phyloP scores from a whole-genome alignment of 2,888 invertebrate genomes.

The Keiferia lycopersicella region DNA sequence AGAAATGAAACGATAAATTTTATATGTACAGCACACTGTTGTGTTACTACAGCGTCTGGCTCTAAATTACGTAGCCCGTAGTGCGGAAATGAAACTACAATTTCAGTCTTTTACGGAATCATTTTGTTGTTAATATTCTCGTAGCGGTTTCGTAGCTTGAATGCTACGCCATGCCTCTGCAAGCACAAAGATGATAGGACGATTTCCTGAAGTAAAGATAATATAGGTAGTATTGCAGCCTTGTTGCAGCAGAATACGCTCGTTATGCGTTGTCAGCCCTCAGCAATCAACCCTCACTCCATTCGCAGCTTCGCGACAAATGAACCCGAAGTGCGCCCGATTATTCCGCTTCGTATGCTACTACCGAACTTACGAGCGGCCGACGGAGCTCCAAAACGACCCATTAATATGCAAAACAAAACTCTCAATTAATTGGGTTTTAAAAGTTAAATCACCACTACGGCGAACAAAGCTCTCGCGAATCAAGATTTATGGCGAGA shows the following conservation, averaged over 20 bases:
- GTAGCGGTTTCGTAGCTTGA: slow-evolving; percentile 10
- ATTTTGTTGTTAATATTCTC: slow-evolving; percentile 25
- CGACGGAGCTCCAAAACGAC: slow-evolving; percentile 46
- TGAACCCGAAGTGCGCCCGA: slow-evolving; percentile 53
- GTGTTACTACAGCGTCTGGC: slow-evolving; percentile 13
- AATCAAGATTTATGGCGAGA: slow-evolving; percentile 50
- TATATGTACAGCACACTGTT: slow-evolving; percentile 26
- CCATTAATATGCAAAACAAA: slow-evolving; percentile 68
- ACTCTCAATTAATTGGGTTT: slow-evolving; percentile 62
- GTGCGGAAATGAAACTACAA: slow-evolving; percentile 30
- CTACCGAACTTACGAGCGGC: slow-evolving; percentile 52
- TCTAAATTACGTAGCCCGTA: not conserved
- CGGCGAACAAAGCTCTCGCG: slow-evolving; percentile 46
- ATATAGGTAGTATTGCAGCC: slow-evolving; percentile 36
- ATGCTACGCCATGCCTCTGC: not conserved
- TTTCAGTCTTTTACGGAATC: slow-evolving; percentile 28
- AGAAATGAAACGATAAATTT: slow-evolving; percentile 56
- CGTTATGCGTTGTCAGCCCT: slow-evolving; percentile 44
- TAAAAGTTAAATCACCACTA: slow-evolving; percentile 57
- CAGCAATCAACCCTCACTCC: slow-evolving; percentile 40
- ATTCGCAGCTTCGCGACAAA: slow-evolving; percentile 41
- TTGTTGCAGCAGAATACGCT: slow-evolving; percentile 41
- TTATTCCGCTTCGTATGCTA: slow-evolving; percentile 56
- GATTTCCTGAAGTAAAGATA: slow-evolving; percentile 40
- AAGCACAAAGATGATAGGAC: slow-evolving; percentile 11